Evolutionary conservation across 2,888 invertebrate genomes (phyloP), one percentile per base, ranked within the genome.

Genomic region (Linnaemya tessellans): DNA sequence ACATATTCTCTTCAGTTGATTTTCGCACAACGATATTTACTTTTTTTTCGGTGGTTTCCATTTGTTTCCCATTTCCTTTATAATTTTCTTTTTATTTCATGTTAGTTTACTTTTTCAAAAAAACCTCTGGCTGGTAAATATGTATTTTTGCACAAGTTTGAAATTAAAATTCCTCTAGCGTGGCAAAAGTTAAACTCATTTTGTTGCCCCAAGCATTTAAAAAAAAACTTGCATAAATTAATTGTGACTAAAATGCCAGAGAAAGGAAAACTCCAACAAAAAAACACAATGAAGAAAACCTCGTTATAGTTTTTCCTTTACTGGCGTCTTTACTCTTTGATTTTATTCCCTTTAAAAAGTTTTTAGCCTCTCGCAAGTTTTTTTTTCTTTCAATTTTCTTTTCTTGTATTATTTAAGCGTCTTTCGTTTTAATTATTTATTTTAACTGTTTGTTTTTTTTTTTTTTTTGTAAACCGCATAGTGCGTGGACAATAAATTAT

Each of bases 91-190:
- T 64, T 67, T 67, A 18, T 58, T 56, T 70, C n/a, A 35, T 43
- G 11, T 49, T 38, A 18, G 30, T 71, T 20, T 49, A 51, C 18
- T 58, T 49, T 35, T 10, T 68, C 3, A 5, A n/a, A 20, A 38
- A 22, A 74, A 79, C 86, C 80, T 78, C 67, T 74, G 83, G 84
- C 84, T 71, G 81, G 79, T 41, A 84, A 87, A 84, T 77, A 30
- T 30, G 30, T 30, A 84, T 84, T 83, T 82, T 68, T 83, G 68
- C 80, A 75, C 58, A 87, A 87, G 77, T 87, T 87, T 79, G 54
- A 87, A 84, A 87, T 87, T 86, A 86, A 87, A 87, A 87, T 87
- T 87, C 81, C 84, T 87, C 77, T 84, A 86, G 87, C 87, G 84
- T 86, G 70, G 74, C 84, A 82, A 86, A 87, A 86, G 87, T 86